Evolutionary conservation across 1,140 invertebrate species (phyloP).

Genomic region (Brachionus rotundiformis): DNA sequence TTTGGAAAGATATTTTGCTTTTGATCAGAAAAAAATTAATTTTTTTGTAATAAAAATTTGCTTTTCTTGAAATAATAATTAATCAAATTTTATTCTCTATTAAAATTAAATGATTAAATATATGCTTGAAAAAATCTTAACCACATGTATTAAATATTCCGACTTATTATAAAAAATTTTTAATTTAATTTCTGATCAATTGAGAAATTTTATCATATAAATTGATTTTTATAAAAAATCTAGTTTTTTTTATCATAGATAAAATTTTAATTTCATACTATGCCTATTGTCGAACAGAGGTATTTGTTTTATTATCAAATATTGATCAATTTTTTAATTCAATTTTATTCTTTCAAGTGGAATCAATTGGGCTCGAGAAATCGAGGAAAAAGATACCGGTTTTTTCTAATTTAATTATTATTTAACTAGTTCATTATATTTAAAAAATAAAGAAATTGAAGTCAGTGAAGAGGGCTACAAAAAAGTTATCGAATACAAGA

Average conservation of each 20-base stretch:
- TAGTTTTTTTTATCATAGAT: background rate
- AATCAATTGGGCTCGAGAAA: slow-evolving; percentile 49
- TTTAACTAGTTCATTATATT: too few species aligned
- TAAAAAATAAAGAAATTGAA: slow-evolving; percentile 49
- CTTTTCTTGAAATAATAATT: background rate
- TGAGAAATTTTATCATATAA: slow-evolving; percentile 8
- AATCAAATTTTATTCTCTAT: background rate
- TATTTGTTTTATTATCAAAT: background rate
- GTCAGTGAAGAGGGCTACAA: slow-evolving; percentile 23
- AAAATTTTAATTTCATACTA: background rate
- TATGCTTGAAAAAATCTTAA: background rate
- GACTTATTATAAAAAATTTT: background rate
- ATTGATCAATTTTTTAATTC: background rate
- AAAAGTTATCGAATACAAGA: slow-evolving; percentile 48
- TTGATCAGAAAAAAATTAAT: background rate
- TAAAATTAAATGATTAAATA: background rate
- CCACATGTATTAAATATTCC: background rate
- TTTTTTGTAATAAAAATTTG: background rate
- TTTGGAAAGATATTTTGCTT: too few species aligned
- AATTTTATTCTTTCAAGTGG: background rate
- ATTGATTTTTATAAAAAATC: background rate
- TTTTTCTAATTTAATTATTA: background rate
- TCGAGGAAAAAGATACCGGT: slow-evolving; percentile 44
- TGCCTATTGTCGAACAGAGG: slow-evolving; percentile 52
- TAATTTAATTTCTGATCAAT: background rate